These are phyloP conservation scores for Patella ulyssiponensis DNA, from an alignment of 2,888 invertebrate species.

Conservation along the genomic window DNA sequence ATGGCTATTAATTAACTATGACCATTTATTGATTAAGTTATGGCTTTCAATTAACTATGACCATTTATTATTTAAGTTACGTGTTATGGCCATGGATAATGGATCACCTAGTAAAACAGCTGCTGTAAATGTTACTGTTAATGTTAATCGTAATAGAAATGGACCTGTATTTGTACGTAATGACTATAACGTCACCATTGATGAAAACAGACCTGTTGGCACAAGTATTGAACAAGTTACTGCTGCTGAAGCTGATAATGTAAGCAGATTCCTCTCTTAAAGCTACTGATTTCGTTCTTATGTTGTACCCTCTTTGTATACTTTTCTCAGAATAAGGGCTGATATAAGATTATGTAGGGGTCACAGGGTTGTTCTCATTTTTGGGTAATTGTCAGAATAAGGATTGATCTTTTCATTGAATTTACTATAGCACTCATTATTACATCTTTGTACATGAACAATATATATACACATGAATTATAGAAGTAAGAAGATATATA, in stretches of 20 bases:
- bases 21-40: slow-evolving; percentile 32
- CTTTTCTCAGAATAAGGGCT: too few species aligned
- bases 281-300: neutral
- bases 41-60: too few species aligned
- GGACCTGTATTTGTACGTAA: slow-evolving; percentile 52
- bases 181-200: slow-evolving; percentile 26
- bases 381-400: too few species aligned
- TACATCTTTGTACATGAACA: too few species aligned
- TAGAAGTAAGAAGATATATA: too few species aligned
- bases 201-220: slow-evolving; percentile 20
- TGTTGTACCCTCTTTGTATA: neutral
- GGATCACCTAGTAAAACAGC: slow-evolving; percentile 41
- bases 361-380: too few species aligned
- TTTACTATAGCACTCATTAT: too few species aligned
- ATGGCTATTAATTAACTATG: slow-evolving; percentile 26
- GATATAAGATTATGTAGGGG: too few species aligned
- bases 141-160: slow-evolving; percentile 56
- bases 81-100: slow-evolving; percentile 43
- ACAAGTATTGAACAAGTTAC: slow-evolving; percentile 16
- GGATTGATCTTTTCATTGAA: too few species aligned
- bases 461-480: too few species aligned
- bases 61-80: slow-evolving; percentile 34
- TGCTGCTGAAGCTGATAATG: slow-evolving; percentile 46
- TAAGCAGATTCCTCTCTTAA: slow-evolving; percentile 24
- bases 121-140: slow-evolving; percentile 49